These are phyloP conservation scores for Cryptomyrus ogoouensis DNA, from an alignment of 2,113 vertebrate species.

Conservation along the genomic window DNA sequence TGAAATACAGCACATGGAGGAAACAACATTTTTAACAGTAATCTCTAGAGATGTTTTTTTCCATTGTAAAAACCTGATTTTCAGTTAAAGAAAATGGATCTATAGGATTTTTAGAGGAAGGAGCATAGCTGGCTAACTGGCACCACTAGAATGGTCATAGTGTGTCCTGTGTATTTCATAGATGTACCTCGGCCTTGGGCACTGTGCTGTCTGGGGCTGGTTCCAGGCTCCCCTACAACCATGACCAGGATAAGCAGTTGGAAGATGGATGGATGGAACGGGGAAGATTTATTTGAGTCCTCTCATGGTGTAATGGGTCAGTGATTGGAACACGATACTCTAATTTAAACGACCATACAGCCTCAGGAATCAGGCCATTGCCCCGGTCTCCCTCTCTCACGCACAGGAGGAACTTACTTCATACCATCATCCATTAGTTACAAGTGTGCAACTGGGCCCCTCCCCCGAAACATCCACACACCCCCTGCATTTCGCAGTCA, in stretches of 20 bases:
- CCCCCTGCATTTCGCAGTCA: neutral
- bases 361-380: neutral
- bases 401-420: neutral
- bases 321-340: neutral
- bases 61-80: neutral
- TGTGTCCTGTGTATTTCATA: neutral
- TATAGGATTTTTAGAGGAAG: neutral
- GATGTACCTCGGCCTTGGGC: neutral
- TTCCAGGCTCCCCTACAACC: neutral
- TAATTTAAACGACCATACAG: neutral
- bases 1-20: neutral
- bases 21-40: neutral
- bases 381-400: neutral
- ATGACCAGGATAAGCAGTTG: neutral
- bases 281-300: neutral
- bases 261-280: neutral
- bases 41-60: neutral
- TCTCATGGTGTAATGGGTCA: neutral
- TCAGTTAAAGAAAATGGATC: neutral
- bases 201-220: neutral
- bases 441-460: neutral
- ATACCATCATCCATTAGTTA: neutral
- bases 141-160: neutral
- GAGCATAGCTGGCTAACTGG: neutral
- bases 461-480: neutral